A percentile compares a stretch with the other conserved stretches of the same genome.
These are phyloP conservation scores for Myiozetetes cayanensis DNA, from an alignment of 2,113 vertebrate genomes.

Conservation along the genomic window DNA sequence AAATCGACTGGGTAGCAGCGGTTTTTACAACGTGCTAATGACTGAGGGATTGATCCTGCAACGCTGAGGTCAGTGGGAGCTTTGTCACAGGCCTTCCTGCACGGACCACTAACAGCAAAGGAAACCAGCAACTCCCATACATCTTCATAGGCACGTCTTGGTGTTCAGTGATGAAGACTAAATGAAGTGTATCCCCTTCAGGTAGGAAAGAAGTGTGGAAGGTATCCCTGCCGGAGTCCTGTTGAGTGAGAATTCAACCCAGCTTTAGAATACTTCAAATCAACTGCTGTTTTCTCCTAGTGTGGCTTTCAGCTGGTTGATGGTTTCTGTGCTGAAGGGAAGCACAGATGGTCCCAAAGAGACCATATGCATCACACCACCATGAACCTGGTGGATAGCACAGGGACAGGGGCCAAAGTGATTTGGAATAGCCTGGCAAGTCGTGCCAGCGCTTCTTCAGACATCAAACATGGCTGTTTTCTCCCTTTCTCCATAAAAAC, in stretches of 20 bases:
- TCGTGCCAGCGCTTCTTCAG: neutral
- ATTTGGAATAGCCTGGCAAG: neutral
- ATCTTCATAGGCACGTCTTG: neutral
- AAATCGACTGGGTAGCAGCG: neutral
- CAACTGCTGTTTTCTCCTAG: neutral
- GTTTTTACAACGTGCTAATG: slow-evolving; percentile 2
- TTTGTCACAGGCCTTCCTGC: slow-evolving; percentile 13
- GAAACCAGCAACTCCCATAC: neutral
- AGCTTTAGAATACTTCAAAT: neutral
- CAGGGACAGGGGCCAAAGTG: neutral
- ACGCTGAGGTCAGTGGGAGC: neutral
- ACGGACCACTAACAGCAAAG: neutral
- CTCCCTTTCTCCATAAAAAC: neutral
- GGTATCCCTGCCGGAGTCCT: neutral
- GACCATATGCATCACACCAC: neutral
- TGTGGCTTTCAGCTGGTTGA: neutral
- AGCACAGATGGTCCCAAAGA: neutral
- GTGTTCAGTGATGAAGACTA: neutral
- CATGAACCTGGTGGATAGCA: neutral
- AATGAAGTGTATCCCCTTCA: neutral
- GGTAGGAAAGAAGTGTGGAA: neutral
- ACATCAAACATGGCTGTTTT: neutral
- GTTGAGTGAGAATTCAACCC: neutral
- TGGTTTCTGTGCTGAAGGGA: neutral
- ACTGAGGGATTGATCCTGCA: neutral